Base-by-base conservation (phyloP, 2,888 invertebrate genomes). In the Drosophila atroscutellata region DNA sequence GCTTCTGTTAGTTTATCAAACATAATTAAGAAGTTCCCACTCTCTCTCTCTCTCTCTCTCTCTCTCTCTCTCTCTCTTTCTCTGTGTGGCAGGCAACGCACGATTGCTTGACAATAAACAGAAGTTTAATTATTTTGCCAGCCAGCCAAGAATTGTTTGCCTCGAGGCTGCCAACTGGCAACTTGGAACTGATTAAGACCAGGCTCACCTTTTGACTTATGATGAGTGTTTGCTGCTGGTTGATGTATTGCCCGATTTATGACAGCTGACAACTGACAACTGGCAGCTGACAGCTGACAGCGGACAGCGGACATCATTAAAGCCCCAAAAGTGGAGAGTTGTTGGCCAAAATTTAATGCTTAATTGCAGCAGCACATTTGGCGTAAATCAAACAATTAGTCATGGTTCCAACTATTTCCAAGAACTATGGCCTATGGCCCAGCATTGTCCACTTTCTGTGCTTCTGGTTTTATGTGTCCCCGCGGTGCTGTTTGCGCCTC, bases 381-480 rank as follows among this genome's bases (percentile, higher is more conserved):
- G 80, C 79, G 91, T 89, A 91, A 89, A 91, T 89, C 91, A 91
- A 88, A 83, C 81, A 89, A 89, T 89, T 89, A 91, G 89, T 89
- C 84, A 91, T 77, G 90, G 70, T 73, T 28, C n/a, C 39, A 56
- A 56, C 56, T 56, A 42, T 42, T 56, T 18, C 13, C 15, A 28
- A 39, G 55, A 54, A 47, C 54, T 55, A 36, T 37, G 18, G 55
- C 45, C 54, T 55, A 36, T 37, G 18, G 55, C 45, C 45, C 15
- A 45, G 51, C 64, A 72, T 74, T 84, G 86, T 74, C 80, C 91
- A 83, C 71, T 83, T 71, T 77, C 77, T 70, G 85, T 65, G 64
- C 72, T 59, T 68, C 54, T 55, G 65, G 74, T 61, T 74, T 90
- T 88, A 89, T 89, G 89, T 86, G 66, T 89, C 89, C 89, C 89